phyloP scores from a whole-genome alignment of 2,113 vertebrate genomes.

The Spea multiplicata region DNA sequence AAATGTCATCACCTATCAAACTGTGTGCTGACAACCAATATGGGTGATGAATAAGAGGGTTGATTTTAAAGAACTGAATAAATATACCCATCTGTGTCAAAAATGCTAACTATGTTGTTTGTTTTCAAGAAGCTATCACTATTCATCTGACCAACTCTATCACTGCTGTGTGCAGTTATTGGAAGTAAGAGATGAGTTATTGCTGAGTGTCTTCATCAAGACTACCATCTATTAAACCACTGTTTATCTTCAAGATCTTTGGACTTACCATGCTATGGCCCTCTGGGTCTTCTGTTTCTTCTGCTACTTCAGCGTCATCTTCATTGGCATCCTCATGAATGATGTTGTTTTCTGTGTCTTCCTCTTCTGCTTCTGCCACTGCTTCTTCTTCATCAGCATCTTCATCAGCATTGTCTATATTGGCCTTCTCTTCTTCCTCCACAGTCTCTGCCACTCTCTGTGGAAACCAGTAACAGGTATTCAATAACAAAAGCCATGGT shows the following conservation, averaged over 20 bases:
- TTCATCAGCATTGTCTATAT: slow-evolving; percentile 8
- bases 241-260: slow-evolving; percentile 40
- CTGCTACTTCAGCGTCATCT: slow-evolving; percentile 44
- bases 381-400: not conserved
- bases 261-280: slow-evolving; percentile 34
- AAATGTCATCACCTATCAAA: too few relatives aligned
- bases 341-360: slow-evolving; percentile 1
- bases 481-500: not conserved
- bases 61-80: too few relatives aligned
- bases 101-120: not conserved
- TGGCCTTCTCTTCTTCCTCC: slow-evolving; percentile 29
- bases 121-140: slow-evolving; percentile 18
- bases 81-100: too few relatives aligned
- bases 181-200: slow-evolving; percentile 9
- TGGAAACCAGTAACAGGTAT: not conserved
- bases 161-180: slow-evolving; percentile 52
- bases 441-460: slow-evolving; percentile 44
- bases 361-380: not conserved
- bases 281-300: slow-evolving; percentile 31
- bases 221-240: slow-evolving; percentile 36
- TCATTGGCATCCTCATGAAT: slow-evolving; percentile 21
- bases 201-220: slow-evolving; percentile 43
- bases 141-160: slow-evolving; percentile 51
- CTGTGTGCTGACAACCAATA: too few relatives aligned
- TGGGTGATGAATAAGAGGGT: too few relatives aligned